Conservation (phyloP, 1,140 invertebrate species). For the Pseudomyrmex dendroicus region DNA sequence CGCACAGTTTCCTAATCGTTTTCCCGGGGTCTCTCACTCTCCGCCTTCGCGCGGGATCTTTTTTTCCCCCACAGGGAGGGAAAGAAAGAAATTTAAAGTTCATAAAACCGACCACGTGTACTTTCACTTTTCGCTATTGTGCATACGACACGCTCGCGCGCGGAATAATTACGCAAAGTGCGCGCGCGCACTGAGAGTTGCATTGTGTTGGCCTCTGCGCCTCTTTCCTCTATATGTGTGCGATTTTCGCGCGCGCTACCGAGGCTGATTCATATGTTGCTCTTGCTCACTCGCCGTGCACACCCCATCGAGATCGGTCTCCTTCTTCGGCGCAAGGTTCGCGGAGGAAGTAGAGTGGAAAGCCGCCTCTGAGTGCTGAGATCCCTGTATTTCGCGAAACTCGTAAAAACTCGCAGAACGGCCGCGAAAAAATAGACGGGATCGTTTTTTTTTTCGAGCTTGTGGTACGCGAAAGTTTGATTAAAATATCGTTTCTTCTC, state of each 20-base stretch:
- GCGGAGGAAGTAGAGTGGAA: conserved; percentile 55
- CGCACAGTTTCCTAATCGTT: conserved; percentile 36
- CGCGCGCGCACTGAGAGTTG: conserved; percentile 32
- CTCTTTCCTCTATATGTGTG: conserved; percentile 37
- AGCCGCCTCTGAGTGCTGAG: conserved; percentile 26
- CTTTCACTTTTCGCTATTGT: conserved; percentile 59
- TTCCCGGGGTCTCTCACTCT: background rate
- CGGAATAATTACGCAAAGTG: conserved; percentile 48
- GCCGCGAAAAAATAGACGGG: background rate
- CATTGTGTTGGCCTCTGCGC: background rate
- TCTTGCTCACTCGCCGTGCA: conserved; percentile 26
- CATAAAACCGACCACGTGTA: conserved; percentile 8
- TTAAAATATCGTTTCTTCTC: background rate
- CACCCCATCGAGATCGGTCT: conserved; percentile 12
- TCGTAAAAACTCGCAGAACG: background rate
- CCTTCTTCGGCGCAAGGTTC: conserved; percentile 36
- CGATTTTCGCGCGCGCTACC: background rate
- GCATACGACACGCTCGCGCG: conserved; percentile 49
- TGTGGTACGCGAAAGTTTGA: no score
- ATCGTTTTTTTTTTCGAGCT: background rate
- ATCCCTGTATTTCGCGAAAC: conserved; percentile 13
- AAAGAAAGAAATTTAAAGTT: conserved; percentile 56
- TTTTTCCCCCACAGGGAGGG: background rate
- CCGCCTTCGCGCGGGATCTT: conserved; percentile 12
- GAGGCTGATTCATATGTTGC: conserved; percentile 38